Conservation (phyloP, 2,797 vertebrate species). For the Stomatorhinus walkeri region DNA sequence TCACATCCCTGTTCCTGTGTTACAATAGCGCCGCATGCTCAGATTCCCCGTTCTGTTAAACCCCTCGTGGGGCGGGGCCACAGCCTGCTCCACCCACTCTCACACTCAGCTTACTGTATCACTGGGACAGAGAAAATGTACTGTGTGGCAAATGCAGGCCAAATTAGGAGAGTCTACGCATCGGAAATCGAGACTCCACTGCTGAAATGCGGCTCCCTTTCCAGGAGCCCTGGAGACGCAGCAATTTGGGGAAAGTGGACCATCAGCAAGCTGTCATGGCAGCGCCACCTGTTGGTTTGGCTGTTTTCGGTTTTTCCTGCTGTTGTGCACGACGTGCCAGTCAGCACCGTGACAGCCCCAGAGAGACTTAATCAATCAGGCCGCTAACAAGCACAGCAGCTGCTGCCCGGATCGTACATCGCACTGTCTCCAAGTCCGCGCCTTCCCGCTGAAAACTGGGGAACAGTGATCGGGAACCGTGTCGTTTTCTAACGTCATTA, state of each 20-base stretch:
- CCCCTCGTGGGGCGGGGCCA: not conserved
- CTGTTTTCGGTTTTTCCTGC: slow-evolving; percentile 34
- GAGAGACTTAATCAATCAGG: slow-evolving; percentile 62
- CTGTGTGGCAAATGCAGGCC: not conserved
- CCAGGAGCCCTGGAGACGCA: not conserved
- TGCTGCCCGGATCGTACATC: slow-evolving; percentile 54
- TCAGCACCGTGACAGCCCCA: slow-evolving; percentile 50
- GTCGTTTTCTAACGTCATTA: slow-evolving; percentile 11
- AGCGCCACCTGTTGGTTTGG: slow-evolving; percentile 36
- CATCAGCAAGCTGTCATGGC: slow-evolving; percentile 41
- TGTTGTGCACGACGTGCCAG: slow-evolving; percentile 62
- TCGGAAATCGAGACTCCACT: not conserved
- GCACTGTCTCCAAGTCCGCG: slow-evolving; percentile 47
- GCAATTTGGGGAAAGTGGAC: slow-evolving; percentile 26
- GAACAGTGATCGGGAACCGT: slow-evolving; percentile 30
- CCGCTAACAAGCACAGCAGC: slow-evolving; percentile 52
- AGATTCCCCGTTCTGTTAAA: not conserved
- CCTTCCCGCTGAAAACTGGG: slow-evolving; percentile 40
- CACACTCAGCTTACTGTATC: not conserved
- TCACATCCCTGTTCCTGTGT: not conserved
- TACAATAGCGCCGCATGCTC: not conserved
- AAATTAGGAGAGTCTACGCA: not conserved
- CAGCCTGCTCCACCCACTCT: not conserved
- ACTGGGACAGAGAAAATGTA: not conserved
- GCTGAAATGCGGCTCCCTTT: not conserved